Conservation (phyloP, 2,797 vertebrate genomes). For the Cossypha heuglini region DNA sequence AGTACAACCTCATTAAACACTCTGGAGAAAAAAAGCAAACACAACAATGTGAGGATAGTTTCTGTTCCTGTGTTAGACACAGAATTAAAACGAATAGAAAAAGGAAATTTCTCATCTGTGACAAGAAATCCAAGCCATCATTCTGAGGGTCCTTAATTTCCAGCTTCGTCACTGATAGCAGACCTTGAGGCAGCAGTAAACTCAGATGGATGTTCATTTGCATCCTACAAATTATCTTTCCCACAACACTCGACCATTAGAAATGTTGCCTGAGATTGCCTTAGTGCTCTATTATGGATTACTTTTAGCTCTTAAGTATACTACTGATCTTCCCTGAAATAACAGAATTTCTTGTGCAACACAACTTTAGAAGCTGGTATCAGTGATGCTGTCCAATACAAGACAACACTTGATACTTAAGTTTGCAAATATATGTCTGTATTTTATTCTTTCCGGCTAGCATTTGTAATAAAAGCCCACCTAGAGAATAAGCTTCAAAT, state of each 20-base stretch:
- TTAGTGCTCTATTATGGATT: not conserved
- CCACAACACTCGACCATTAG: not conserved
- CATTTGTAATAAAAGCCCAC: not conserved
- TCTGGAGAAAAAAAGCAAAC: constrained; percentile 55
- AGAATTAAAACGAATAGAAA: not conserved
- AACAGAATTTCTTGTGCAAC: not conserved
- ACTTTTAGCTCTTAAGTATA: not conserved
- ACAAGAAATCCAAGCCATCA: not conserved
- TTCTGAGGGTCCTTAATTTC: not conserved
- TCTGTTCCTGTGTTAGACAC: not conserved
- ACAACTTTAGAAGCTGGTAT: not conserved
- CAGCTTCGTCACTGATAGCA: not conserved
- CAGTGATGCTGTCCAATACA: not conserved
- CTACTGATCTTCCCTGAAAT: not conserved
- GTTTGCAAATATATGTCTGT: rapidly evolving
- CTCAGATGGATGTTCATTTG: not conserved
- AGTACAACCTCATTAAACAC: constrained; percentile 67
- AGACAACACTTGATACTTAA: not conserved
- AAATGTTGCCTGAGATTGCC: not conserved
- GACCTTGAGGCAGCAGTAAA: not conserved
- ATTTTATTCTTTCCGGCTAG: not conserved
- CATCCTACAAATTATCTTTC: not conserved
- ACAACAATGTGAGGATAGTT: not conserved
- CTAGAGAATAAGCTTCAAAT: not conserved
- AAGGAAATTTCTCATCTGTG: not conserved